Conservation (phyloP, 2,797 vertebrate species). For the Chrysocyon brachyurus region DNA sequence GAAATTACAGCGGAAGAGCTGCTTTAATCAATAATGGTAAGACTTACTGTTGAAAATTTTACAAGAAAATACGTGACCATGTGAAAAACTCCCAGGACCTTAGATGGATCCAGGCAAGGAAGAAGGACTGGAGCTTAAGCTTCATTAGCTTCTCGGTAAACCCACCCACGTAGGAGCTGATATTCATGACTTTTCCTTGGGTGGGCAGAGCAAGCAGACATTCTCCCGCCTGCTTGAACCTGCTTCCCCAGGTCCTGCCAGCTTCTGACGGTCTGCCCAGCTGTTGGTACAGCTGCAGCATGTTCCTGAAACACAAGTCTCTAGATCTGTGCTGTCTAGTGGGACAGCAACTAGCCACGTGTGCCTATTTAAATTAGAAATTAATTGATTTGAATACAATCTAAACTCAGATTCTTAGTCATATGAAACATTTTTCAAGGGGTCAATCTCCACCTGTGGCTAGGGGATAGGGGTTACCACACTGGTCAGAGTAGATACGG, state of each 20-base stretch:
- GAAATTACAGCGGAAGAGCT: not conserved
- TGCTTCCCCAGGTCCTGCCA: not conserved
- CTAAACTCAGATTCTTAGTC: not conserved
- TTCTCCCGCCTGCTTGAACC: not conserved
- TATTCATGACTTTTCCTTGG: not conserved
- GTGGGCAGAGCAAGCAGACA: not conserved
- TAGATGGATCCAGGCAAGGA: not conserved
- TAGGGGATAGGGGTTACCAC: not conserved
- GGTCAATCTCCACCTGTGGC: not conserved
- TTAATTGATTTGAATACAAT: conserved; percentile 15
- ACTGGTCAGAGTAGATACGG: not conserved
- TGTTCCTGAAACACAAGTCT: not conserved
- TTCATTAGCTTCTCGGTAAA: not conserved
- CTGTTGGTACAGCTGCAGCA: not conserved
- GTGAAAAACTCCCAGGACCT: not conserved
- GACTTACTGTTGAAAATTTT: not conserved
- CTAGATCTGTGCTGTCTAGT: not conserved
- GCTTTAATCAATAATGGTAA: not conserved
- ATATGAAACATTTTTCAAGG: not conserved
- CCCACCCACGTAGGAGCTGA: accelerated
- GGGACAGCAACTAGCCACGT: not conserved
- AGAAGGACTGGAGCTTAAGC: not conserved
- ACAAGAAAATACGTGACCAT: not conserved
- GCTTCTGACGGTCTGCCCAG: not conserved
- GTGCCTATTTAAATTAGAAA: not conserved